Evolutionary conservation across 2,888 invertebrate genomes (phyloP).

Genomic region (Sphaeridia pumilis): DNA sequence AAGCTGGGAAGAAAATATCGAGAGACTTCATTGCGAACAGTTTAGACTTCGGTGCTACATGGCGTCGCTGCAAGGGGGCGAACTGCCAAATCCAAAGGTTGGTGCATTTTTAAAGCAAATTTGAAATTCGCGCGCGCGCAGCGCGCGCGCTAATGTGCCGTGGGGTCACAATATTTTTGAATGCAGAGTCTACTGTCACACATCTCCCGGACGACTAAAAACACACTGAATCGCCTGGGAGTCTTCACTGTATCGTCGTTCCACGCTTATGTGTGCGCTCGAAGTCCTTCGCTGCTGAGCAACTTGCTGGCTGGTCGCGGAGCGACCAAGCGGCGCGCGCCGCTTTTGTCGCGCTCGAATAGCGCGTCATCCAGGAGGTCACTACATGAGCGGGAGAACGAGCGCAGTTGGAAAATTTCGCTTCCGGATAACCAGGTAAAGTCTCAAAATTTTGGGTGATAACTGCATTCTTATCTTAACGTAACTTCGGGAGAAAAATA

Average conservation of each 20-base stretch:
- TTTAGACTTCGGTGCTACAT: constrained; percentile 92
- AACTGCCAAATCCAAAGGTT: constrained; percentile 91
- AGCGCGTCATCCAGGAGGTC: constrained; percentile 77
- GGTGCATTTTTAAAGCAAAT: background rate
- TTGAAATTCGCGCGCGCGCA: background rate
- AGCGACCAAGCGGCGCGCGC: constrained; percentile 78
- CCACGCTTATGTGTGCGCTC: constrained; percentile 93
- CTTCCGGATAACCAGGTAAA: constrained; percentile 64
- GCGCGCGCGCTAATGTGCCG: too few relatives aligned
- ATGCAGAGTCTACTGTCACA: constrained; percentile 86
- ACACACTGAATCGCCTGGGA: constrained; percentile 84
- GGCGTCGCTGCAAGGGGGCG: constrained; percentile 89
- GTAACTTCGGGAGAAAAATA: too few relatives aligned
- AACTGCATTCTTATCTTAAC: too few relatives aligned
- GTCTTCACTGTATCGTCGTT: constrained; percentile 96
- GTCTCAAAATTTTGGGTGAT: too few relatives aligned
- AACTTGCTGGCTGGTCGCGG: constrained; percentile 57
- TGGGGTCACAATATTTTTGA: constrained; percentile 36
- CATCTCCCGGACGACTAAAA: constrained; percentile 89
- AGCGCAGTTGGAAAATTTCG: constrained; percentile 78
- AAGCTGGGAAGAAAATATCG: constrained; percentile 94
- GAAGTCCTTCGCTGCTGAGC: constrained; percentile 83
- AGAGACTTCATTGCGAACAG: constrained; percentile 90
- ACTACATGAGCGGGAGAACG: constrained; percentile 68
- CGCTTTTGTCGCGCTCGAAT: constrained; percentile 79